Evolutionary conservation across 2,797 vertebrate species (phyloP).

Genomic region (Phoxinus dragarum): DNA sequence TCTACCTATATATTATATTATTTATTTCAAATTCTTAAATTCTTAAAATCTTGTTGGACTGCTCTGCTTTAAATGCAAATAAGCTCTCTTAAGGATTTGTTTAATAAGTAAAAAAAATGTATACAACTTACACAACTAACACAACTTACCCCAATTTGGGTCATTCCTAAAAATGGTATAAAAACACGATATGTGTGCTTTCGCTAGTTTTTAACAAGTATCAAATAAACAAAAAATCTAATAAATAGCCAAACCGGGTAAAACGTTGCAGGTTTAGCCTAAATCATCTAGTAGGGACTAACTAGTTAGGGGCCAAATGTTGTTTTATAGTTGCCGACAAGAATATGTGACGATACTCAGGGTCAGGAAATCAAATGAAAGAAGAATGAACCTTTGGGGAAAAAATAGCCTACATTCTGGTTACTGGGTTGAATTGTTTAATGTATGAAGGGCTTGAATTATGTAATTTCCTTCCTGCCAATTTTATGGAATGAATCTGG

Average conservation of each 20-base stretch:
- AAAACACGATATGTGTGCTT: no score
- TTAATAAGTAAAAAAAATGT: background rate
- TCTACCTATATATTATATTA: background rate
- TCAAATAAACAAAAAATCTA: no score
- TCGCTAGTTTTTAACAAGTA: no score
- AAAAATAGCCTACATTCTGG: background rate
- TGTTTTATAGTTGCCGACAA: background rate
- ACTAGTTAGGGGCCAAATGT: background rate
- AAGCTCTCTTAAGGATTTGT: background rate
- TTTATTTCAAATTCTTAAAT: background rate
- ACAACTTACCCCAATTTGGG: no score
- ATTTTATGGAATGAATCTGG: background rate
- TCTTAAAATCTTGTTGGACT: background rate
- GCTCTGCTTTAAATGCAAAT: background rate
- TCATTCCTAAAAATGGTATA: no score
- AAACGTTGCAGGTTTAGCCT: no score
- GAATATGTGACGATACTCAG: background rate
- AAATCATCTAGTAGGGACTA: background rate
- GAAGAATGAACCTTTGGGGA: background rate
- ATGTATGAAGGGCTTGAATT: background rate
- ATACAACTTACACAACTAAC: no score
- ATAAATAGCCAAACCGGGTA: no score
- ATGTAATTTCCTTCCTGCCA: background rate
- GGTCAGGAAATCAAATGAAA: background rate
- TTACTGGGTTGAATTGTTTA: background rate